These are phyloP conservation scores for Fragum sueziense DNA, from an alignment of 2,888 invertebrate genomes.

Conservation along the genomic window DNA sequence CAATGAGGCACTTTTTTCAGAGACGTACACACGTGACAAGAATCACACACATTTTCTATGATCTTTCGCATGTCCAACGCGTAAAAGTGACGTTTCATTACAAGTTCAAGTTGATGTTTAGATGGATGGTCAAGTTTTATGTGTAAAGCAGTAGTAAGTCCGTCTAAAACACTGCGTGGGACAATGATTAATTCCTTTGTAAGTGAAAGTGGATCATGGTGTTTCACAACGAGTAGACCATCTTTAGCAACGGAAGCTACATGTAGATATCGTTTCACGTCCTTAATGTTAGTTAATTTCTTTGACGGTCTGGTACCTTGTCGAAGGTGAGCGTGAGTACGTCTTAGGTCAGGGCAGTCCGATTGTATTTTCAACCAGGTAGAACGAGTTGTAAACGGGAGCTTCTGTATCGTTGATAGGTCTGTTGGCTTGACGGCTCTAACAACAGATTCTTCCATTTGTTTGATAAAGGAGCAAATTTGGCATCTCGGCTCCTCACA, in stretches of 20 bases:
- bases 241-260: conserved; percentile 57
- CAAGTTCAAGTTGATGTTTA: conserved; percentile 45
- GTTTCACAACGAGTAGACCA: conserved; percentile 12
- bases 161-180: conserved; percentile 16
- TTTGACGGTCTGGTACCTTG: conserved; percentile 66
- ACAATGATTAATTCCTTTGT: conserved; percentile 15
- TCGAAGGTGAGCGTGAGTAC: conserved; percentile 57
- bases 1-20: conserved; percentile 19
- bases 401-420: not conserved
- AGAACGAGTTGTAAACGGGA: conserved; percentile 60
- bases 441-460: conserved; percentile 60
- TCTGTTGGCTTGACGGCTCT: conserved; percentile 34
- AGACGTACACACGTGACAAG: conserved; percentile 33
- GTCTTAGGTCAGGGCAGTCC: conserved; percentile 61
- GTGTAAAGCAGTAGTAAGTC: conserved; percentile 19
- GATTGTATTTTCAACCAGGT: conserved; percentile 58
- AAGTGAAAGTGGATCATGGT: conserved; percentile 14
- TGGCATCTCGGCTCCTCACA: conserved; percentile 59
- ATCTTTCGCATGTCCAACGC: conserved; percentile 52
- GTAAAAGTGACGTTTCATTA: conserved; percentile 51
- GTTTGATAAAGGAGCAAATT: conserved; percentile 46
- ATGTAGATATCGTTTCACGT: conserved; percentile 53
- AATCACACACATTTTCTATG: conserved; percentile 25
- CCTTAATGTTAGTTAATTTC: too few species aligned
- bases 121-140: conserved; percentile 48